phyloP scores from a whole-genome alignment of 2,888 invertebrate species.

The Drosophila peninsularis region DNA sequence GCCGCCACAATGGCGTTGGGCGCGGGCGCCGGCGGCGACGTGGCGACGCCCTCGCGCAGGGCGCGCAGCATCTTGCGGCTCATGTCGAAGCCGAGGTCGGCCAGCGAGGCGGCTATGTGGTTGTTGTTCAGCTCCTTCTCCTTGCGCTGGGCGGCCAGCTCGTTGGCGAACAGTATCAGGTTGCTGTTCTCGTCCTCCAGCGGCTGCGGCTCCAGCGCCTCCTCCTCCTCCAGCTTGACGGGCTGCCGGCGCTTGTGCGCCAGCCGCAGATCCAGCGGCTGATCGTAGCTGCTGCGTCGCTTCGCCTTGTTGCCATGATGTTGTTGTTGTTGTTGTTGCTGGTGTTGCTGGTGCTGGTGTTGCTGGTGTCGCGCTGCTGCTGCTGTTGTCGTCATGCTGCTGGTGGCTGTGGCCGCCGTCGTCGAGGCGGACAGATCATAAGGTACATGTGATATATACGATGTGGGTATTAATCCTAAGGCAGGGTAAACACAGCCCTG shows the following conservation, averaged over 20 bases:
- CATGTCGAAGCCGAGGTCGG: slow-evolving; percentile 74
- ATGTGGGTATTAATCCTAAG: slow-evolving; percentile 86
- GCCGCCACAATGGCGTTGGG: slow-evolving; percentile 77
- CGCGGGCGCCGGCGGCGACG: slow-evolving; percentile 69
- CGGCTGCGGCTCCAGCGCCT: slow-evolving; percentile 47
- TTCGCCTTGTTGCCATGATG: slow-evolving; percentile 68
- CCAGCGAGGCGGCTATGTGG: slow-evolving; percentile 70
- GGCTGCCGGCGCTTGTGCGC: slow-evolving; percentile 89
- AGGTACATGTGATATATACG: slow-evolving; percentile 87
- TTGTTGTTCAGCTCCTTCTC: slow-evolving; percentile 77
- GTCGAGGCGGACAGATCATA: slow-evolving; percentile 87
- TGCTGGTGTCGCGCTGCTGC: slow-evolving; percentile 43
- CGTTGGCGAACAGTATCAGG: slow-evolving; percentile 86
- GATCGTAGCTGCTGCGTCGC: slow-evolving; percentile 86
- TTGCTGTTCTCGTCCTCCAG: slow-evolving; percentile 94
- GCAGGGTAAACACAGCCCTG: slow-evolving; percentile 90
- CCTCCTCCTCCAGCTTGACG: slow-evolving; percentile 24
- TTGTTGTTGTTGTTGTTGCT: slow-evolving; percentile 52
- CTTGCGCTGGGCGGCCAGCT: slow-evolving; percentile 62
- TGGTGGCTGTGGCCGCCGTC: slow-evolving; percentile 84
- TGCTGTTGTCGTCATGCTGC: slow-evolving; percentile 83
- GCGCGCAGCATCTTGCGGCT: slow-evolving; percentile 73
- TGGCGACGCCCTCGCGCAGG: slow-evolving; percentile 62
- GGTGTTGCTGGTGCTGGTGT: slow-evolving; percentile 45
- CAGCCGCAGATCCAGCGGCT: slow-evolving; percentile 94